These are phyloP conservation scores for Spilogale gracilis DNA, from an alignment of 2,113 vertebrate genomes.

Conservation along the genomic window DNA sequence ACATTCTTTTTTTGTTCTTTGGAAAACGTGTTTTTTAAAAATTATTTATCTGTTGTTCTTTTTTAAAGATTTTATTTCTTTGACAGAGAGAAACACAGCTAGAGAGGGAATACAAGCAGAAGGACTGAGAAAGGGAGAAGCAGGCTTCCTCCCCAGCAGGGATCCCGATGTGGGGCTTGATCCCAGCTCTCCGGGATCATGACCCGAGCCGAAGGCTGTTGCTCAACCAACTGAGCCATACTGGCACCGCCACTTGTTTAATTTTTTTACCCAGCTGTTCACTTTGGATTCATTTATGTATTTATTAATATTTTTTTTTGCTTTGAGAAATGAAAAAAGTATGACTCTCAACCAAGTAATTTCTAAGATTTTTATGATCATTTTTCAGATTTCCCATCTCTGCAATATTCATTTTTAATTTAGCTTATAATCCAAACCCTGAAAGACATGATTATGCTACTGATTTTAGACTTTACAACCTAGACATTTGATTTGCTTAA, in stretches of 20 bases:
- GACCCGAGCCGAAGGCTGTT: too few species aligned
- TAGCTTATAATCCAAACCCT: not conserved
- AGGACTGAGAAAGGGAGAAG: too few species aligned
- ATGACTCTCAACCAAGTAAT: not conserved
- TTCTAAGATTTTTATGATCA: not conserved
- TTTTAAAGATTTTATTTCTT: too few species aligned
- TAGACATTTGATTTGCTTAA: not conserved
- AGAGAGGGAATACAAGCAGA: too few species aligned
- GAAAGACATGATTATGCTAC: not conserved
- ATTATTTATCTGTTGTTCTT: not conserved
- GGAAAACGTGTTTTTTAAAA: not conserved
- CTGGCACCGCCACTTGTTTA: not conserved
- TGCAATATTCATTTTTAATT: not conserved
- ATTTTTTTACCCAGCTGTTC: not conserved
- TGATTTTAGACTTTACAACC: not conserved
- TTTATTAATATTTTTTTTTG: not conserved
- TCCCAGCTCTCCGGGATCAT: too few species aligned
- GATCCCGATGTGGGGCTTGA: too few species aligned
- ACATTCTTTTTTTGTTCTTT: not conserved
- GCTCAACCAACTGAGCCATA: too few species aligned
- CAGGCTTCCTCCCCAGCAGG: too few species aligned
- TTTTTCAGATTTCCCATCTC: not conserved
- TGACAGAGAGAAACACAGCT: too few species aligned
- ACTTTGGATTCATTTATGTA: not conserved
- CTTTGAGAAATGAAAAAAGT: conserved; percentile 11